These are phyloP conservation scores for Leptopilina clavipes DNA, from an alignment of 1,140 invertebrate genomes.

Conservation along the genomic window DNA sequence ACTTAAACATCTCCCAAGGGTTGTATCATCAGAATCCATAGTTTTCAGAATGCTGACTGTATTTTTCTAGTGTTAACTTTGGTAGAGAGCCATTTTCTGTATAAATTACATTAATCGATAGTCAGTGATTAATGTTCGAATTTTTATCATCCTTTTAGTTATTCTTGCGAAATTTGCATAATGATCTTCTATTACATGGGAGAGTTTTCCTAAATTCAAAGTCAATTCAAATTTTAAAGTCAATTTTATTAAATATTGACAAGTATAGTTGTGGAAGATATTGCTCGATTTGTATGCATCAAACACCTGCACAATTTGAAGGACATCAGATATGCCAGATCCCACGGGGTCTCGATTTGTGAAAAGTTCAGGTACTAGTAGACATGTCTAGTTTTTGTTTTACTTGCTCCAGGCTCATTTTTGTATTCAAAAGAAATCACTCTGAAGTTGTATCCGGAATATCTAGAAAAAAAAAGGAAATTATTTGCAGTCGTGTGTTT, in stretches of 20 bases:
- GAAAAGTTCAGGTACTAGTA: constrained; percentile 74
- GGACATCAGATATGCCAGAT: constrained; percentile 59
- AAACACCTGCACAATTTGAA: constrained; percentile 60
- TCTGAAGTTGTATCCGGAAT: constrained; percentile 68
- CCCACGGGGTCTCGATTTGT: constrained; percentile 68
- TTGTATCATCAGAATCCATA: constrained; percentile 56
- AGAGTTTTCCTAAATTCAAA: too few relatives aligned
- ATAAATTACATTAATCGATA: background rate
- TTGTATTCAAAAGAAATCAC: constrained; percentile 69
- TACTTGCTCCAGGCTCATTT: constrained; percentile 73
- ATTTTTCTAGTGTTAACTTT: constrained; percentile 65
- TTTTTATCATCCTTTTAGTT: too few relatives aligned
- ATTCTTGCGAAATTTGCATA: background rate
- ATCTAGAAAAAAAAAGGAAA: constrained; percentile 46
- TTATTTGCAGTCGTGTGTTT: background rate
- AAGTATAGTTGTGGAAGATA: background rate
- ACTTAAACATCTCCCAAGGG: constrained; percentile 61
- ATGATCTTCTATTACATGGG: too few relatives aligned
- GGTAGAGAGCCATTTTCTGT: constrained; percentile 45
- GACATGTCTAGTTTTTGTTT: constrained; percentile 74
- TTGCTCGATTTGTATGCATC: constrained; percentile 31
- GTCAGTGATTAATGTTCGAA: too few relatives aligned
- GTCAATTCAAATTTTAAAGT: too few relatives aligned
- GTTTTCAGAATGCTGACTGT: constrained; percentile 63
- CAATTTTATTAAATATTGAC: constrained; percentile 3